These are phyloP conservation scores for Cyclopterus lumpus DNA, from an alignment of 2,797 vertebrate species.

Conservation along the genomic window DNA sequence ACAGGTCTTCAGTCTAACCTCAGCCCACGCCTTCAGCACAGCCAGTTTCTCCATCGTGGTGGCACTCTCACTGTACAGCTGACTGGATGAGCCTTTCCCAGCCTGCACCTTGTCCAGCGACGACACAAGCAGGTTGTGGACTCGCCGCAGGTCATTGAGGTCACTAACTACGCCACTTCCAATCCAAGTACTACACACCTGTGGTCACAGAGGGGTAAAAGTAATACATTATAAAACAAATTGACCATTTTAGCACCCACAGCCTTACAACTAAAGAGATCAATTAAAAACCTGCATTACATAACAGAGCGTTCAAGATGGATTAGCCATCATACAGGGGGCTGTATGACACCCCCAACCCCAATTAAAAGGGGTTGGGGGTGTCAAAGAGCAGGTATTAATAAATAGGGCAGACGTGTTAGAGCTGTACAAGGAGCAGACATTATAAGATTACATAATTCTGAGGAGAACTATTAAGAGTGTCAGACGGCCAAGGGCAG, in stretches of 20 bases:
- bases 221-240: background rate
- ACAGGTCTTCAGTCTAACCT: constrained; percentile 82
- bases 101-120: constrained; percentile 98
- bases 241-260: background rate
- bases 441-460: constrained; percentile 25
- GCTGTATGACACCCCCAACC: too few species aligned
- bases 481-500: constrained; percentile 18
- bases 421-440: constrained; percentile 12
- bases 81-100: constrained; percentile 94
- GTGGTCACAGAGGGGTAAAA: constrained; percentile 7
- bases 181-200: constrained; percentile 99
- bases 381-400: constrained; percentile 33
- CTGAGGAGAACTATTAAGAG: constrained; percentile 11
- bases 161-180: constrained; percentile 98
- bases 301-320: constrained; percentile 15
- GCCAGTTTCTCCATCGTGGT: constrained; percentile 99
- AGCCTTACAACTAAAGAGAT: background rate
- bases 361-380: background rate
- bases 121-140: constrained; percentile 98
- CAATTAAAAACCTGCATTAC: constrained; percentile 3
- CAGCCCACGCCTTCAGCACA: constrained; percentile 97
- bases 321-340: constrained; percentile 2
- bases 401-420: constrained; percentile 15
- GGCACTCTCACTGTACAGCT: constrained; percentile 96
- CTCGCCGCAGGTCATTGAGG: constrained; percentile 96